Evolutionary conservation across 2,888 invertebrate genomes (phyloP).

Genomic region (Caenorhabditis sp.): DNA sequence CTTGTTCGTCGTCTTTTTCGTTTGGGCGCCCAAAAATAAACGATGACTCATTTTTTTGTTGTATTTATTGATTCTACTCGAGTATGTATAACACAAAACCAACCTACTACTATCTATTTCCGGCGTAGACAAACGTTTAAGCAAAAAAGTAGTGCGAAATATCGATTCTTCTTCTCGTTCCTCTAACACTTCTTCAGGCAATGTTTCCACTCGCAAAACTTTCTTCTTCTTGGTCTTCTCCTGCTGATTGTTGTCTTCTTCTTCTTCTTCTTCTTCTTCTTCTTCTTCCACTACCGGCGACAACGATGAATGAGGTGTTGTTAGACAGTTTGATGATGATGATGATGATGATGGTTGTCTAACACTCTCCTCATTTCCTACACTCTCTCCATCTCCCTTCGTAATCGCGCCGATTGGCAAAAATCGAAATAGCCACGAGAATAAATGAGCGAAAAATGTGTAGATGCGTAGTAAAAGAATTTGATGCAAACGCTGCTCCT

Average conservation of each 20-base stretch:
- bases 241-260: not conserved
- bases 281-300: not conserved
- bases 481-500: no score
- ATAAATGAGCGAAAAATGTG: not conserved
- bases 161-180: not conserved
- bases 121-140: not conserved
- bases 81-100: not conserved
- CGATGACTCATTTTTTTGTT: conserved; percentile 13
- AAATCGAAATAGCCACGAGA: not conserved
- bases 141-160: not conserved
- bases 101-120: not conserved
- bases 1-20: not conserved
- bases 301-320: not conserved
- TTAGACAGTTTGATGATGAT: not conserved
- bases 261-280: not conserved
- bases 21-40: not conserved
- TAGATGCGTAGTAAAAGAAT: not conserved
- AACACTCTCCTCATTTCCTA: not conserved
- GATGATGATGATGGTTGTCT: not conserved
- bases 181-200: not conserved
- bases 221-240: not conserved
- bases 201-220: conserved; percentile 1
- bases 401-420: not conserved
- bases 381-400: not conserved
- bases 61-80: not conserved